A percentile compares a stretch with the other conserved stretches of the same genome.
phyloP scores from a whole-genome alignment of 2,113 vertebrate species.

The Hippocampus comes region DNA sequence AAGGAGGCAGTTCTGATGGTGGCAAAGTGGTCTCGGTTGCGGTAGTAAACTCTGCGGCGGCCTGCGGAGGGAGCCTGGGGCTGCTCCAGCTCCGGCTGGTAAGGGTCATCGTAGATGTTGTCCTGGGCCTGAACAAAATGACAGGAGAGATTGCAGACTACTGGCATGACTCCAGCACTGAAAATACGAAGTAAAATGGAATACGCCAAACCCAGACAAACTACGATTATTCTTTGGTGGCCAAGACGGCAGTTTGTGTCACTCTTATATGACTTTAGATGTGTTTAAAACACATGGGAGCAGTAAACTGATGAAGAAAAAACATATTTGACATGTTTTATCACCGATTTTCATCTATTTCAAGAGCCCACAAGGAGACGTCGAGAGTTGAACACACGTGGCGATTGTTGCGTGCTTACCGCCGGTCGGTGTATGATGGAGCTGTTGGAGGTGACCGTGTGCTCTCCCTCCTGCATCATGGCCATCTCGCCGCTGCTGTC shows the following conservation, averaged over 20 bases:
- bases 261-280: no score
- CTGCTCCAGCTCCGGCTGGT: slow-evolving; percentile 84
- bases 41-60: slow-evolving; percentile 71
- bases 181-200: background rate
- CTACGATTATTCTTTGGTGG: no score
- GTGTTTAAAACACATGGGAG: no score
- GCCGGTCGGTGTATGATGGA: slow-evolving; percentile 83
- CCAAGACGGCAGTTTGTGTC: no score
- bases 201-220: no score
- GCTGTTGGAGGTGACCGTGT: slow-evolving; percentile 88
- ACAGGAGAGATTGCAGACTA: background rate
- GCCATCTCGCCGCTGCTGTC: slow-evolving; percentile 83
- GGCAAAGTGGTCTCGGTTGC: slow-evolving; percentile 87
- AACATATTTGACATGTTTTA: no score
- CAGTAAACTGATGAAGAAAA: no score
- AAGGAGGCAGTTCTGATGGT: slow-evolving; percentile 86
- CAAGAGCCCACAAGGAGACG: background rate
- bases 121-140: slow-evolving; percentile 76
- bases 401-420: slow-evolving; percentile 50
- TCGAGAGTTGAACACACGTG: background rate
- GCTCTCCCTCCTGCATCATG: slow-evolving; percentile 91
- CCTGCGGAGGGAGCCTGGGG: slow-evolving; percentile 74
- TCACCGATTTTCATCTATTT: background rate
- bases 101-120: slow-evolving; percentile 87
- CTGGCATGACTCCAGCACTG: background rate